Percentiles rank a stretch among this genome's conserved stretches.
Conservation (phyloP, 2,888 invertebrate genomes). For the Polylopha cassiicola region DNA sequence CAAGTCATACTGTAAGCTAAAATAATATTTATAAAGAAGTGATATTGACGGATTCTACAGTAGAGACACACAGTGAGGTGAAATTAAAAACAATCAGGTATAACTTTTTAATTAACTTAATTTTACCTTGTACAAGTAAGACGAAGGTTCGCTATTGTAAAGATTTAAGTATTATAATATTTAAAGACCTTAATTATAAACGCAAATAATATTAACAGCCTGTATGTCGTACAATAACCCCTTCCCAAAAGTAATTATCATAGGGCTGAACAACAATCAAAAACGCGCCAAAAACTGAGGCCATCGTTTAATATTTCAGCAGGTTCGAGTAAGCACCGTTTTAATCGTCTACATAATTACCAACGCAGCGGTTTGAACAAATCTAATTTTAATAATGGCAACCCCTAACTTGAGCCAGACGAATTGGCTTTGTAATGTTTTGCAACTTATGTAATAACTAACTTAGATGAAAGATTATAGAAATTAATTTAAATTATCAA, state of each 20-base stretch:
- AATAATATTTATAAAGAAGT: too few relatives aligned
- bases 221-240: conserved; percentile 43
- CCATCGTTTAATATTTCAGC: conserved; percentile 56
- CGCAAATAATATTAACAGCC: too few relatives aligned
- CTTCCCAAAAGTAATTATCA: conserved; percentile 74
- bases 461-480: not conserved
- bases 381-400: conserved; percentile 69
- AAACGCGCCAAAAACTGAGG: conserved; percentile 71
- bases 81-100: too few relatives aligned
- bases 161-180: not conserved
- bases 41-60: too few relatives aligned
- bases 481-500: too few relatives aligned
- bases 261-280: conserved; percentile 71
- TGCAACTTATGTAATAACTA: not conserved
- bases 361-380: conserved; percentile 58
- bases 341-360: conserved; percentile 57
- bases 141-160: too few relatives aligned
- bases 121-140: too few relatives aligned
- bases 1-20: too few relatives aligned
- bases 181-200: too few relatives aligned
- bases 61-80: too few relatives aligned
- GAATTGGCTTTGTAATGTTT: not conserved
- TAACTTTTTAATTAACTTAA: too few relatives aligned
- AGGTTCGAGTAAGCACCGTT: conserved; percentile 35
- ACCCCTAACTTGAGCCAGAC: conserved; percentile 42